Evolutionary conservation across 1,140 invertebrate genomes (phyloP).

Genomic region (Eupeodes corollae): DNA sequence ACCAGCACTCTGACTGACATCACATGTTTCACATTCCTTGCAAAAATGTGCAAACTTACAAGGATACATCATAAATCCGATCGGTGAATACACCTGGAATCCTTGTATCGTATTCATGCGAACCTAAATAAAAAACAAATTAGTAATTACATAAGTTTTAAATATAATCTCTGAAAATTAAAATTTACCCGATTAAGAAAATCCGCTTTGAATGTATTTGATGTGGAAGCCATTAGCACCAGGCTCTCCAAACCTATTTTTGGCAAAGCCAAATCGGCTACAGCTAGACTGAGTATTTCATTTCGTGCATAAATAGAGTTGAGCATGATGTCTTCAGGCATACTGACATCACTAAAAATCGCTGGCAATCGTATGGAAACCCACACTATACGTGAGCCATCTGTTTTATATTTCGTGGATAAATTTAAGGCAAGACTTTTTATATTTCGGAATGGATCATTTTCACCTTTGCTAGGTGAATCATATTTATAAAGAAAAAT

Average conservation of each 20-base stretch:
- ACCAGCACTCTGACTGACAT: constrained; percentile 65
- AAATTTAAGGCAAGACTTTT: constrained; percentile 51
- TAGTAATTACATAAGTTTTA: not conserved
- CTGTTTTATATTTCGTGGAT: constrained; percentile 56
- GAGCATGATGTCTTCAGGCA: constrained; percentile 24
- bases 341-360: constrained; percentile 16
- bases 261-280: constrained; percentile 57
- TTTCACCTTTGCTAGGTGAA: constrained; percentile 49
- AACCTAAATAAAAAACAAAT: constrained; percentile 42
- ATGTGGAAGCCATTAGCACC: constrained; percentile 51
- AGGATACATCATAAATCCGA: constrained; percentile 66
- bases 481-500: constrained; percentile 47
- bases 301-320: constrained; percentile 29
- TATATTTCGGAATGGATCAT: constrained; percentile 51
- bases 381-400: constrained; percentile 58
- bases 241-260: constrained; percentile 61
- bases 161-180: constrained; percentile 2
- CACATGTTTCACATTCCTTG: constrained; percentile 47
- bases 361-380: constrained; percentile 52
- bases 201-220: constrained; percentile 59
- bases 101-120: constrained; percentile 75
- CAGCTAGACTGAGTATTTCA: constrained; percentile 48
- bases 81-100: constrained; percentile 69
- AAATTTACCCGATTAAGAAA: constrained; percentile 67
- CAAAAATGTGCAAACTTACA: constrained; percentile 42